A percentile compares a stretch with the other conserved stretches of the same genome.
These are phyloP conservation scores for Volucella inflata DNA, from an alignment of 2,888 invertebrate genomes.

Conservation along the genomic window DNA sequence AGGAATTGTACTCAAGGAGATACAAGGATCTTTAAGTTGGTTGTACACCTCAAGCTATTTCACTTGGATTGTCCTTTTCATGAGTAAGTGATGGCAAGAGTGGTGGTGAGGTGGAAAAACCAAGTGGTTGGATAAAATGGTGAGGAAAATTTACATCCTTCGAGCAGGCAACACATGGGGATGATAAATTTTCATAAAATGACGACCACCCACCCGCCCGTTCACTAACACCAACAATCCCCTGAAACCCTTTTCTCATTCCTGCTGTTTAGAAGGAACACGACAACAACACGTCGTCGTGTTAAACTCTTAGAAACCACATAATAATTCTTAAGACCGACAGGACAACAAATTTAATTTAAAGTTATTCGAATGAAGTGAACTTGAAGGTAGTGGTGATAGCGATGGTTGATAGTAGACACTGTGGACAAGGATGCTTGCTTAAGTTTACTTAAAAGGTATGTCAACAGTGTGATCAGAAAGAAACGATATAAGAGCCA, in stretches of 20 bases:
- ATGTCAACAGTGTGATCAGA: constrained; percentile 43
- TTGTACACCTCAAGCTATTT: constrained; percentile 75
- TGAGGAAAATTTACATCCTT: constrained; percentile 68
- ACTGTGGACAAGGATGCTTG: constrained; percentile 60
- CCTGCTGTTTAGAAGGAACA: constrained; percentile 53
- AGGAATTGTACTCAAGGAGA: constrained; percentile 70
- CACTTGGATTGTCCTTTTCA: constrained; percentile 72
- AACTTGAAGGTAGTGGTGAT: constrained; percentile 43
- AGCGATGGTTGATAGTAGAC: constrained; percentile 23
- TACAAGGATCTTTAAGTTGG: constrained; percentile 67
- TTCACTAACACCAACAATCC: constrained; percentile 4
- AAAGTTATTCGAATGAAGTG: constrained; percentile 75
- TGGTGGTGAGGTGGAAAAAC: background rate
- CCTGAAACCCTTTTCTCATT: background rate
- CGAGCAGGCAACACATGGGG: constrained; percentile 73
- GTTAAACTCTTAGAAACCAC: constrained; percentile 80
- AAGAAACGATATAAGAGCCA: constrained; percentile 7
- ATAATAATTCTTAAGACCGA: constrained; percentile 80
- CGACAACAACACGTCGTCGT: constrained; percentile 74
- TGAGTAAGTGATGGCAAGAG: constrained; percentile 24
- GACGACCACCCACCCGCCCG: constrained; percentile 59
- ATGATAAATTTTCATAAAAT: constrained; percentile 75
- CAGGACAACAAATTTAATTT: constrained; percentile 76
- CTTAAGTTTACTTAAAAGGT: constrained; percentile 42
- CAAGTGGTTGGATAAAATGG: constrained; percentile 27